Percentiles rank a stretch among this genome's conserved stretches.
phyloP scores from a whole-genome alignment of 2,797 vertebrate species.

The Vireo griseus region DNA sequence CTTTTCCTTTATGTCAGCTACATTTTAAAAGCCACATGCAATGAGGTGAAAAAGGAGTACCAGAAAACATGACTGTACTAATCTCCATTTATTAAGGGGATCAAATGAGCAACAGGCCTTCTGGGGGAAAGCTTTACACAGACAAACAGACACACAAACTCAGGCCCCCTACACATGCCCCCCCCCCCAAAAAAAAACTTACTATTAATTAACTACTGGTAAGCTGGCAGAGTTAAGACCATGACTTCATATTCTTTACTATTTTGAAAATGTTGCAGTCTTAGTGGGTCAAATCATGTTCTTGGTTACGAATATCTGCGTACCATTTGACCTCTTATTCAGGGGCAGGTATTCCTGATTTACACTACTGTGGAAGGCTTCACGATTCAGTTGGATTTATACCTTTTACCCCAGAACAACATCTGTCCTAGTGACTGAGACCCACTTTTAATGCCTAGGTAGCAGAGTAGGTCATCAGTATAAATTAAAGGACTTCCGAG shows the following conservation, averaged over 20 bases:
- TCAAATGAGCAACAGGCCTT: background rate
- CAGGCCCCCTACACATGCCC: rapidly evolving
- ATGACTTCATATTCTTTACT: background rate
- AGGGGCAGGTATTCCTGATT: background rate
- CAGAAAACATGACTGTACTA: background rate
- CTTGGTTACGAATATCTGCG: background rate
- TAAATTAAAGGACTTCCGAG: background rate
- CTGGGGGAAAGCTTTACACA: background rate
- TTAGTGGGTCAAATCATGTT: background rate
- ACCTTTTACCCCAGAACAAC: background rate
- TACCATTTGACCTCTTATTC: background rate
- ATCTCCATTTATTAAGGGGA: background rate
- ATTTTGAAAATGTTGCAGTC: background rate
- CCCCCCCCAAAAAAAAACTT: background rate
- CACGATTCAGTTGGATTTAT: background rate
- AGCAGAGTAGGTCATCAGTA: background rate
- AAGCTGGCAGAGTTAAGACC: background rate
- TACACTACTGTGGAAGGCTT: background rate
- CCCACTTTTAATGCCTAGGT: background rate
- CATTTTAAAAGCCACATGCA: background rate
- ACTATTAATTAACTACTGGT: background rate
- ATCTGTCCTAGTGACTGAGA: background rate
- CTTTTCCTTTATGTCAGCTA: background rate
- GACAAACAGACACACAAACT: background rate
- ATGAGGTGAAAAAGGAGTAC: background rate